Conservation (phyloP, 2,797 vertebrate species). For the Mus minutoides region DNA sequence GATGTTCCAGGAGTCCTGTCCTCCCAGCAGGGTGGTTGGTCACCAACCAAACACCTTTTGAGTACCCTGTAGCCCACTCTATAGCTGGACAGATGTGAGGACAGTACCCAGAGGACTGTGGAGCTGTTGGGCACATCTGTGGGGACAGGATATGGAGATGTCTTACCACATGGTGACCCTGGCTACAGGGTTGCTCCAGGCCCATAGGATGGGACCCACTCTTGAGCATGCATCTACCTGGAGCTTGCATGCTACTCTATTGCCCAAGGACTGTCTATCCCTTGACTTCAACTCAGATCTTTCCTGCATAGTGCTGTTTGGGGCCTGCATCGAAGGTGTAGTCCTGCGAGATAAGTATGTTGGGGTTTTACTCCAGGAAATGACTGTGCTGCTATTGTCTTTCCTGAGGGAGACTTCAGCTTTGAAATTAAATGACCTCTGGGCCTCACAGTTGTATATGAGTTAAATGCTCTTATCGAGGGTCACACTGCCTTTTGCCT, state of each 20-base stretch:
- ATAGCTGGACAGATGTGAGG: neutral
- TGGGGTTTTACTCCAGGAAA: no score
- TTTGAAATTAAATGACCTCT: neutral
- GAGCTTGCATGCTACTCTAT: neutral
- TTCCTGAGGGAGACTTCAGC: neutral
- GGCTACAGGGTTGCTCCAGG: neutral
- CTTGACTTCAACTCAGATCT: constrained; percentile 91
- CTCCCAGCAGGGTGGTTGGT: rapidly evolving
- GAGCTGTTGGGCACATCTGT: rapidly evolving
- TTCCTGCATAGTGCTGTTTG: constrained; percentile 94
- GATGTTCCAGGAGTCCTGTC: neutral
- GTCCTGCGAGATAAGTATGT: constrained; percentile 95
- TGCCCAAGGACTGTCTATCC: neutral
- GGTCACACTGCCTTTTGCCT: neutral
- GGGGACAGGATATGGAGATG: neutral
- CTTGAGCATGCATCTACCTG: neutral
- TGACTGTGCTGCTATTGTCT: neutral
- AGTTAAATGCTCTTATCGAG: neutral
- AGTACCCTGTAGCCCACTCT: neutral
- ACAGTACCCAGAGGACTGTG: neutral
- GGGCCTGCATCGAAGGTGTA: constrained; percentile 96
- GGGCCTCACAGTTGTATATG: neutral
- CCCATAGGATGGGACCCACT: rapidly evolving
- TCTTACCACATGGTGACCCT: no score
- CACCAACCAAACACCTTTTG: neutral